Evolutionary conservation across 37 sponge, comb jelly and placozoan genomes (phyloP), one percentile per base, ranked within the genome.

Genomic region (Chondrilla cf. caribensis): DNA sequence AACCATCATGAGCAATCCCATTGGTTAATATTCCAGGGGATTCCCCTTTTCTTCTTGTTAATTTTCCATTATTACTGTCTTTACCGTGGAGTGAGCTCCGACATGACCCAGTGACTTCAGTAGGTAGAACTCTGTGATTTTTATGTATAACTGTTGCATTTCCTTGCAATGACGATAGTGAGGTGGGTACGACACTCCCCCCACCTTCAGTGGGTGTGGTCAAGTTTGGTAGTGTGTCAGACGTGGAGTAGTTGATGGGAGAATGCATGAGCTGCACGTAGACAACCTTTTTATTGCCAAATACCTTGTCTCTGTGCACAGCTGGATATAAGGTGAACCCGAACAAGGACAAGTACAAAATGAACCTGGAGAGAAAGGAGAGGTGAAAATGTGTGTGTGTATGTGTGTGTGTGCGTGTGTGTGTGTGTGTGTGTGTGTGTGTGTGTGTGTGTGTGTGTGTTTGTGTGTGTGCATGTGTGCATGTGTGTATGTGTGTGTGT

Each of bases 261-360:
- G 29, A 29, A 28, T 62, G 64, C 24, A 73, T 2, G 18, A 73
- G 43, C 44, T 73, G 76, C 47, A 73, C 76, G 40, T 73, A 73
- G 43, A 36, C 38, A 8, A 2, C 25, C 76, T 73, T 68, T 28
- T 28, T 42, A 21, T 77, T 40, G 42, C 4, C 5, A 17, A 22
- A 22, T 7, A 72, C 19, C 75, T 72, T 71, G 11, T 58, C 70
- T 39, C 84, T 38, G 67, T 82, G 75, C 33, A 22, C 11, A 7
- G 88, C 39, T 51, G 90, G 90, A n/a, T 93, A 84, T 44, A 89
- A 35, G 5, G 88, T 87, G 85, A 93, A 93, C 4, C 94, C 94
- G 85, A 93, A 93, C 39, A 93, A 55, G 2, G 94, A 93, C 1
- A 93, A 40, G 66, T 93, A 93, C 33, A 93, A 87, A 17, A 93